Percentiles rank a stretch among this genome's conserved stretches.
Evolutionary conservation across 2,888 invertebrate species (phyloP).

Genomic region (Barypeithes pellucidus): DNA sequence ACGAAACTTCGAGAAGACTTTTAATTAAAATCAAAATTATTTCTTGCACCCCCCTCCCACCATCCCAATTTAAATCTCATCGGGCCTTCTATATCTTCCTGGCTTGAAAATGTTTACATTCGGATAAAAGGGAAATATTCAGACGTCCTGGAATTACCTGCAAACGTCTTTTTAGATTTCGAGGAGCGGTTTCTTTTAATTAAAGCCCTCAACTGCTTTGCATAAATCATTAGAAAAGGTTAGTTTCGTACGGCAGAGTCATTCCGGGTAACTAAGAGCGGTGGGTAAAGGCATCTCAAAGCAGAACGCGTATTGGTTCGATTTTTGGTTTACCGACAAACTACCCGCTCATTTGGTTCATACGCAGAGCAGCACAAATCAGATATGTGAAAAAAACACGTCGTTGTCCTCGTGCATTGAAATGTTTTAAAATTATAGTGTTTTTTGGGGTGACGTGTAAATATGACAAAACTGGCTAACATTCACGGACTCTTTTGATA

Average conservation of each 20-base stretch:
- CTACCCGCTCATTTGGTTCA: no score
- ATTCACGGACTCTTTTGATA: no score
- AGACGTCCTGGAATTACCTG: slow-evolving; percentile 47
- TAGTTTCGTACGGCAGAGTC: slow-evolving; percentile 50
- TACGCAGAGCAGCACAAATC: no score
- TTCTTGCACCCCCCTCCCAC: background rate
- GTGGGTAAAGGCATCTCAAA: no score
- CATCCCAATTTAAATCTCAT: slow-evolving; percentile 30
- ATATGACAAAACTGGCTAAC: no score
- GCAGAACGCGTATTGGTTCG: no score
- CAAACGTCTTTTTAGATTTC: slow-evolving; percentile 50
- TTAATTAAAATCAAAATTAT: background rate
- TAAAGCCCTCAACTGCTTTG: slow-evolving; percentile 50
- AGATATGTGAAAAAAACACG: no score
- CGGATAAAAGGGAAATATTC: slow-evolving; percentile 43
- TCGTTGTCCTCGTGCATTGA: no score
- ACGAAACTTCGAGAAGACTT: background rate
- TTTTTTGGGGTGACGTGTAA: no score
- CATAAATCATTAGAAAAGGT: slow-evolving; percentile 53
- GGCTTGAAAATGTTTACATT: slow-evolving; percentile 45
- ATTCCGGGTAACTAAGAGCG: no score
- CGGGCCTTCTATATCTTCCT: slow-evolving; percentile 5
- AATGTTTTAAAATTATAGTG: no score
- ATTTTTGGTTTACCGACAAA: no score
- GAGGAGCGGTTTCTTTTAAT: slow-evolving; percentile 52